These are phyloP conservation scores for Peromyscus maniculatus DNA, from an alignment of 2,113 vertebrate species.

Conservation along the genomic window DNA sequence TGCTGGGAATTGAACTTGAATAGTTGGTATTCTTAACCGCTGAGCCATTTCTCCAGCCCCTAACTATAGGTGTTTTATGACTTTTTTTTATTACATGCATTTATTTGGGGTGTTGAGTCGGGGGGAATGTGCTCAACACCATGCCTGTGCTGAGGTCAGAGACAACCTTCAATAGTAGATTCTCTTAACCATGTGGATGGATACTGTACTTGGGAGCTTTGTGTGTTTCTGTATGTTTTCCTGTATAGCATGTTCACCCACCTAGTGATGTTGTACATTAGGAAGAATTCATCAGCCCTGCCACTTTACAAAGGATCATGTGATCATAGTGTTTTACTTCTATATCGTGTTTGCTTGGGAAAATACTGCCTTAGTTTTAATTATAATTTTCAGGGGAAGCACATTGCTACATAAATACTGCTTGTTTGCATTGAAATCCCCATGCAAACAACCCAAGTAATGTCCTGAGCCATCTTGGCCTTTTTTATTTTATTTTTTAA, in stretches of 20 bases:
- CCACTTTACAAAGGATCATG: conserved; percentile 22
- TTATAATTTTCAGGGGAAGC: neutral
- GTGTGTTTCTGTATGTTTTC: neutral
- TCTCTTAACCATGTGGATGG: neutral
- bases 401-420: neutral
- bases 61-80: neutral
- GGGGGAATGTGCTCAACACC: too few relatives aligned
- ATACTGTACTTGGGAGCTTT: neutral
- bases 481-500: neutral
- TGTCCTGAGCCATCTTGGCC: neutral
- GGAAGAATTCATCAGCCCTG: neutral
- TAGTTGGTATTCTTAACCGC: too few relatives aligned
- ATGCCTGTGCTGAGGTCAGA: neutral
- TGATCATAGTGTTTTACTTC: neutral
- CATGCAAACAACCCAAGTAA: conserved; percentile 26
- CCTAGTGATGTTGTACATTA: conserved; percentile 14
- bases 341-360: neutral
- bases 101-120: neutral
- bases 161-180: neutral
- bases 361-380: neutral
- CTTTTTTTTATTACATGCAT: neutral
- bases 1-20: too few relatives aligned
- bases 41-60: too few relatives aligned
- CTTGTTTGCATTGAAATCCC: conserved; percentile 49
- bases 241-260: neutral